Percentiles rank a stretch among this genome's conserved stretches.
phyloP scores from a whole-genome alignment of 1,140 invertebrate species.

The Tribolium castaneum region DNA sequence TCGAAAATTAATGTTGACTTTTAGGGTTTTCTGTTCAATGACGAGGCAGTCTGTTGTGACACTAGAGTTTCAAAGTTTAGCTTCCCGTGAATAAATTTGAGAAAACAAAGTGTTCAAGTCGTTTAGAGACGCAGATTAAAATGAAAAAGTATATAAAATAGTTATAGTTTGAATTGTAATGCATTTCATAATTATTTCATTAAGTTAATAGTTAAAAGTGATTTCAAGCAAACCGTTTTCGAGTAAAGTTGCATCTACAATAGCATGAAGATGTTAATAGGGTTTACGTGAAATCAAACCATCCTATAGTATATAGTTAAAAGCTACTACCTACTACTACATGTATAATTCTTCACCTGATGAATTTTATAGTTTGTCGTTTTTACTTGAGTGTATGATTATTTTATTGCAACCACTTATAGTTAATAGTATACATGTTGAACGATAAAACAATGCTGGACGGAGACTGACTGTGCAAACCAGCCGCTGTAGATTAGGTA shows the following conservation, averaged over 20 bases:
- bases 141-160: conserved; percentile 49
- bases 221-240: conserved; percentile 52
- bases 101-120: conserved; percentile 1
- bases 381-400: conserved; percentile 52
- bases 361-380: conserved; percentile 56
- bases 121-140: conserved; percentile 31
- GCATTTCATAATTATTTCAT: conserved; percentile 54
- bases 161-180: conserved; percentile 57
- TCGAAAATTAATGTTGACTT: conserved; percentile 8
- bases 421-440: conserved; percentile 61
- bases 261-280: conserved; percentile 50
- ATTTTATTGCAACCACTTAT: conserved; percentile 55
- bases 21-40: conserved; percentile 11
- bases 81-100: not conserved
- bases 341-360: conserved; percentile 52
- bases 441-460: conserved; percentile 57
- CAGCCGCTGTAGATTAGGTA: conserved; percentile 62
- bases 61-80: not conserved
- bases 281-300: conserved; percentile 57
- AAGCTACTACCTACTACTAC: conserved; percentile 46
- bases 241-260: conserved; percentile 40
- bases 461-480: conserved; percentile 63
- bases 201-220: conserved; percentile 51
- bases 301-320: conserved; percentile 54
- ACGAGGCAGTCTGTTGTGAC: conserved; percentile 38